phyloP scores from a whole-genome alignment of 2,888 invertebrate species.

The Cactoblastis cactorum region DNA sequence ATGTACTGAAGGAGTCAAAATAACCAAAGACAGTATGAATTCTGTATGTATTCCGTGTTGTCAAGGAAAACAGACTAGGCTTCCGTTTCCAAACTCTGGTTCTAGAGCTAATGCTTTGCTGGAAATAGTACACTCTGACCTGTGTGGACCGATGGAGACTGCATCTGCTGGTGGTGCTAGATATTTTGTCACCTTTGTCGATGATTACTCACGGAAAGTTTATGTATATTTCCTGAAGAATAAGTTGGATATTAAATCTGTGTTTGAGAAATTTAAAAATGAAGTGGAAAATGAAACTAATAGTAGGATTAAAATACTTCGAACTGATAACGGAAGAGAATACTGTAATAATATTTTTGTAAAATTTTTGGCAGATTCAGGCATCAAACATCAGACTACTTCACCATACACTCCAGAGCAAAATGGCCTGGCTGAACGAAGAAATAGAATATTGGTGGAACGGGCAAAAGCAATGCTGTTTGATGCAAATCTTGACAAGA shows the following conservation, averaged over 20 bases:
- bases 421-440: conserved; percentile 14
- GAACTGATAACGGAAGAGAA: too few relatives aligned
- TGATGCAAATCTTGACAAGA: conserved; percentile 11
- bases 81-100: background rate
- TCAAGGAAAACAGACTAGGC: background rate
- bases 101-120: background rate
- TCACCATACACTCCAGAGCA: conserved; percentile 16
- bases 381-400: conserved; percentile 14
- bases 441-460: conserved; percentile 14
- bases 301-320: too few relatives aligned
- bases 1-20: background rate
- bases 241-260: background rate
- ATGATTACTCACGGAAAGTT: background rate
- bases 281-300: too few relatives aligned
- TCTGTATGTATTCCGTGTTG: background rate
- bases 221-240: background rate
- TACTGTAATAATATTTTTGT: too few relatives aligned
- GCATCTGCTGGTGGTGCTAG: background rate
- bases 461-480: conserved; percentile 18
- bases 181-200: conserved; percentile 3
- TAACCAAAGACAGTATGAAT: background rate
- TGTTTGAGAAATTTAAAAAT: background rate
- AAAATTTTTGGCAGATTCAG: background rate
- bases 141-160: conserved; percentile 1
- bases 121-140: background rate